Evolutionary conservation across 2,797 vertebrate species (phyloP), one percentile per base, ranked within the genome.

Genomic region (Saguinus oedipus): DNA sequence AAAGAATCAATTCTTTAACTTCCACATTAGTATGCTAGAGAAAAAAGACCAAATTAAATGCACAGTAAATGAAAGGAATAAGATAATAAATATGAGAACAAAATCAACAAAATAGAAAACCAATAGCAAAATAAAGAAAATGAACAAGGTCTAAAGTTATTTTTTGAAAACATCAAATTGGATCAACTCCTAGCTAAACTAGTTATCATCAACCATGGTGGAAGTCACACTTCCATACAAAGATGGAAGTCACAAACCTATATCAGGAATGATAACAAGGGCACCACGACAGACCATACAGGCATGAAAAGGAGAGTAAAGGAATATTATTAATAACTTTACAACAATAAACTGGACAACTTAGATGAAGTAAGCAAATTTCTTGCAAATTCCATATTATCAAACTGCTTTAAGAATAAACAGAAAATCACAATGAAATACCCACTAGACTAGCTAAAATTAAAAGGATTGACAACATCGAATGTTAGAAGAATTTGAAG

Each of bases 31-130:
- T 76, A 55, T 84, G 30, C 19, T 79, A 78, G 50, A 76, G n/a
- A 83, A 94, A 90, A 27, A 92, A 42, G 17, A 75, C 7, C 26
- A 89, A 91, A 93, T 20, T 53, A 76, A 90, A 81, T 86, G 39
- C 22, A 68, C 90, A 79, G 13, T 70, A 74, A 64, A 10, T 59
- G 39, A 6, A 90, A 74, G 10, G 42, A 86, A 55, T 74, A 7
- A 79, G 87, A 87, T 64, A 55, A 80, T 42, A 81, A 75, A 93
- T 64, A 46, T 59, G 9, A 83, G n/a, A 36, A 88, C 22, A 53
- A 59, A 93, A 78, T 2, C 48, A 87, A 50, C 36, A 72, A 83
- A 87, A 42, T 30, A 64, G 36, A 55, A 76, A 87, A 70, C 0
- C 7, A 93, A 42, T 20, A 70, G 17, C 46, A 42, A 76, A 82